phyloP scores from a whole-genome alignment of 2,797 vertebrate genomes.

The Centropyge bicolor region DNA sequence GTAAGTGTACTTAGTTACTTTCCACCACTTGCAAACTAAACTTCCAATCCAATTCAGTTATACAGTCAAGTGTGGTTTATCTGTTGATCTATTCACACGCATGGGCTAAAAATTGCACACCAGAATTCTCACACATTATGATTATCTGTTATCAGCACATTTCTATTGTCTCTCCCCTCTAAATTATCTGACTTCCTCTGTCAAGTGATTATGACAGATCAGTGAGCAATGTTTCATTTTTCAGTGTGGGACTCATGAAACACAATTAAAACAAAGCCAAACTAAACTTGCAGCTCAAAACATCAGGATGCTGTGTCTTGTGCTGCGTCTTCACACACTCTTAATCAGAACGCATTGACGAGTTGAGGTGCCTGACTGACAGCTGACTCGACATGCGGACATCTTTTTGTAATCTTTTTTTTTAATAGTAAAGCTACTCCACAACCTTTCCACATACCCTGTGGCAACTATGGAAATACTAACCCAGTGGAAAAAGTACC shows the following conservation, averaged over 20 bases:
- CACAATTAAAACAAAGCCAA: constrained; percentile 4
- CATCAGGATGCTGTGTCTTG: no score
- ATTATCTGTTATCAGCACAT: neutral
- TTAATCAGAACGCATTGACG: no score
- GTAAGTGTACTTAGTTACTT: neutral
- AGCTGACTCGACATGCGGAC: neutral
- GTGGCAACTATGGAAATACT: neutral
- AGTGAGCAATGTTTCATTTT: neutral
- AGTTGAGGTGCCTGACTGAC: neutral
- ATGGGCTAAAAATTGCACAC: neutral
- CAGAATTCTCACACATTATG: neutral
- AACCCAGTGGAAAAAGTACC: no score
- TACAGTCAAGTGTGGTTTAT: neutral
- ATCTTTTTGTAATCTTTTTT: neutral
- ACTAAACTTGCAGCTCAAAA: neutral
- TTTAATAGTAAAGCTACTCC: neutral
- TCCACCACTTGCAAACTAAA: neutral
- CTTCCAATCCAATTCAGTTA: neutral
- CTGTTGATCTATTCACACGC: neutral
- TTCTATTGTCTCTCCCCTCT: neutral
- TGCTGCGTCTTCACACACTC: no score
- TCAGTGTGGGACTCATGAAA: neutral
- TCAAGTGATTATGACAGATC: neutral
- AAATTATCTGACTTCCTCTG: neutral
- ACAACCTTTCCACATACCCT: neutral